phyloP scores from a whole-genome alignment of 2,888 invertebrate genomes.

The Axea sp. region DNA sequence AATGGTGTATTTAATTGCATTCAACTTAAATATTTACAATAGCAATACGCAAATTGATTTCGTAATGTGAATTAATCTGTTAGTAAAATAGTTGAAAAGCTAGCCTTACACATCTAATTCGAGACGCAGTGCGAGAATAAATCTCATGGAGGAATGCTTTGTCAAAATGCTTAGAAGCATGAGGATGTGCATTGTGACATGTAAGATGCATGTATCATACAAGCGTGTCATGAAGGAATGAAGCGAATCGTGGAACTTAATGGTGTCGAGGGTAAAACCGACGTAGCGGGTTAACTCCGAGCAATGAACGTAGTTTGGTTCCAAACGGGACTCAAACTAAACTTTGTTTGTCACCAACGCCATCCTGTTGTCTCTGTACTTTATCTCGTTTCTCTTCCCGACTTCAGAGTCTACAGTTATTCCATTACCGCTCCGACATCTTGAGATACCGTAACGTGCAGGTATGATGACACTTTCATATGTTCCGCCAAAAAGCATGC shows the following conservation, averaged over 20 bases:
- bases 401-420: slow-evolving; percentile 66
- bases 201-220: slow-evolving; percentile 53
- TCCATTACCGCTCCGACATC: slow-evolving; percentile 70
- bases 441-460: slow-evolving; percentile 66
- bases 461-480: slow-evolving; percentile 66
- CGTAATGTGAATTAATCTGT: too few relatives aligned
- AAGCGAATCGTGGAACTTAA: slow-evolving; percentile 61
- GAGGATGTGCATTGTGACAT: slow-evolving; percentile 46
- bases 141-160: slow-evolving; percentile 41
- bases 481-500: slow-evolving; percentile 59
- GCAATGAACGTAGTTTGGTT: slow-evolving; percentile 71
- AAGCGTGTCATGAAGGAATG: slow-evolving; percentile 52
- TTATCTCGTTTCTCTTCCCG: slow-evolving; percentile 67
- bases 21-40: too few relatives aligned
- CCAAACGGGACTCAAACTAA: slow-evolving; percentile 71
- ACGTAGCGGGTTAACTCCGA: slow-evolving; percentile 70
- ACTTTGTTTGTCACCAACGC: slow-evolving; percentile 76
- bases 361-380: slow-evolving; percentile 72
- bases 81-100: slow-evolving; percentile 17
- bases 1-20: too few relatives aligned
- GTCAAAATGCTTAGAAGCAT: slow-evolving; percentile 31
- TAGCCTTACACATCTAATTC: slow-evolving; percentile 4
- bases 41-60: too few relatives aligned
- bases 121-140: slow-evolving; percentile 21
- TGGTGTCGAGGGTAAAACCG: slow-evolving; percentile 69